These are phyloP conservation scores for Sminthopsis crassicaudata DNA, from an alignment of 2,113 vertebrate species.

Conservation along the genomic window DNA sequence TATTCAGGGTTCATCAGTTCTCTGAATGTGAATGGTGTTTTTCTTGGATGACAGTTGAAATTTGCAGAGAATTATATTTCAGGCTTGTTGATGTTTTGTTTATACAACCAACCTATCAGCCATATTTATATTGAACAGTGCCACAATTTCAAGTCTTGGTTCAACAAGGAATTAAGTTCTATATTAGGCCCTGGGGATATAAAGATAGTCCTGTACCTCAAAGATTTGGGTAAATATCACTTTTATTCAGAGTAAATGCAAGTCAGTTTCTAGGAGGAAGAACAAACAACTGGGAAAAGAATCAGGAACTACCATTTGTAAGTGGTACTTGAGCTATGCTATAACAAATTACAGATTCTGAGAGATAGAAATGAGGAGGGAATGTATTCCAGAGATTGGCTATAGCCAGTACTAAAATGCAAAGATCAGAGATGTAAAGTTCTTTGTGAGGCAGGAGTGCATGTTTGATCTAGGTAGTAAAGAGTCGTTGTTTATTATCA, in stretches of 20 bases:
- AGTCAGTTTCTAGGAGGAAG: neutral
- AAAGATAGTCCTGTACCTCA: neutral
- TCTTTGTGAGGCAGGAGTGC: neutral
- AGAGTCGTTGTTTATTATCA: neutral
- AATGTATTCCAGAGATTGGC: neutral
- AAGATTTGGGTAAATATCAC: neutral
- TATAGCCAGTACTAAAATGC: neutral
- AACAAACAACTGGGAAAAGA: neutral
- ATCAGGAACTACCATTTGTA: neutral
- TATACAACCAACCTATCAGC: neutral
- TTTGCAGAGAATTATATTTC: neutral
- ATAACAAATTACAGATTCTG: neutral
- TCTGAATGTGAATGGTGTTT: neutral
- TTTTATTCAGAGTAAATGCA: neutral
- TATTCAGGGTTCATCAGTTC: neutral
- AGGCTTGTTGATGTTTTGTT: neutral
- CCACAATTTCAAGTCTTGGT: neutral
- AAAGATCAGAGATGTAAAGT: neutral
- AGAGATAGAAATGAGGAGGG: neutral
- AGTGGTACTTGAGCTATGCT: neutral
- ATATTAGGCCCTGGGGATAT: neutral
- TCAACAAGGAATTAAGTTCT: neutral
- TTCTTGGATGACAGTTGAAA: neutral
- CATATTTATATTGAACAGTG: neutral
- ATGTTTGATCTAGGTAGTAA: neutral